A percentile compares a stretch with the other conserved stretches of the same genome.
phyloP scores from a whole-genome alignment of 2,888 invertebrate species.

The Drosophila koepferae region DNA sequence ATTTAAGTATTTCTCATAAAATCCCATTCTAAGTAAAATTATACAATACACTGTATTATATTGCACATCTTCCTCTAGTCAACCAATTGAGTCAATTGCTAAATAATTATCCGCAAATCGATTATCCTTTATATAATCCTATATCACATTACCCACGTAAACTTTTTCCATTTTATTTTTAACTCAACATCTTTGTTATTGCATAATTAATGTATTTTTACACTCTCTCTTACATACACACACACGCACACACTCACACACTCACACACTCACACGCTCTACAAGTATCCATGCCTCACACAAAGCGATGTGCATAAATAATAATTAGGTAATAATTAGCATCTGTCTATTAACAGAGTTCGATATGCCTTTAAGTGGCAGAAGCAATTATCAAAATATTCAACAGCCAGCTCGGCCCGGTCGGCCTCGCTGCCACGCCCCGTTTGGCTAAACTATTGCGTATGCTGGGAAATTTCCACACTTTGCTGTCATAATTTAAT shows the following conservation, averaged over 20 bases:
- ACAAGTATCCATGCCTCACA: background rate
- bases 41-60: background rate
- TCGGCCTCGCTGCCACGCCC: background rate
- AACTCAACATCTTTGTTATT: background rate
- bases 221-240: background rate
- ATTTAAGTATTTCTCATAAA: background rate
- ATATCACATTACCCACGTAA: background rate
- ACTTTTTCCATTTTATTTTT: background rate
- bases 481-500: slow-evolving; percentile 74
- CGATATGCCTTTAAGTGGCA: slow-evolving; percentile 68
- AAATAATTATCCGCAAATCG: background rate
- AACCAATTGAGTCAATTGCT: background rate
- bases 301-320: slow-evolving; percentile 59
- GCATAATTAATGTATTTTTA: slow-evolving; percentile 8
- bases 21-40: background rate
- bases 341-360: slow-evolving; percentile 73
- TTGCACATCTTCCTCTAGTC: background rate
- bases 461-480: slow-evolving; percentile 39
- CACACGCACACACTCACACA: background rate
- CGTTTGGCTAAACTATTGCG: slow-evolving; percentile 7
- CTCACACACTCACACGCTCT: background rate
- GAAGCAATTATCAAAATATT: slow-evolving; percentile 36
- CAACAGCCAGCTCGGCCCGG: background rate
- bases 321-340: slow-evolving; percentile 79
- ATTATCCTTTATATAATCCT: background rate